phyloP scores from a whole-genome alignment of 1,140 invertebrate species.

The Drosophila jambulina region DNA sequence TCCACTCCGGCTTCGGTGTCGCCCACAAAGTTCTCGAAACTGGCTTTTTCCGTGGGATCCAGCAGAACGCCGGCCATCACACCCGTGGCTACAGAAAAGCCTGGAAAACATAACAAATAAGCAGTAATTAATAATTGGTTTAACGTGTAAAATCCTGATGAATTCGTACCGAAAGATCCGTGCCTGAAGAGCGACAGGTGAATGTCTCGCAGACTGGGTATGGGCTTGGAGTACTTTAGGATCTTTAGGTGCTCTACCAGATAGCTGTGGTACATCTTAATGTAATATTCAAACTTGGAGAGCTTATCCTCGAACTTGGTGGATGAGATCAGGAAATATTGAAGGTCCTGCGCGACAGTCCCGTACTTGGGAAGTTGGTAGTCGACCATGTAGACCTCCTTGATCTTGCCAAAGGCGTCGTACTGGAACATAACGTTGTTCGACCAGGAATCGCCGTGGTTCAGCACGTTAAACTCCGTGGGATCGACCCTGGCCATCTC shows the following conservation, averaged over 20 bases:
- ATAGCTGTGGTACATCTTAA: constrained; percentile 72
- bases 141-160: fast-evolving
- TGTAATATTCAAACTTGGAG: constrained; percentile 72
- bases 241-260: constrained; percentile 59
- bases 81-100: constrained; percentile 12
- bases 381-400: constrained; percentile 70
- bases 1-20: constrained; percentile 2
- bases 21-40: constrained; percentile 15
- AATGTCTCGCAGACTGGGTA: constrained; percentile 64
- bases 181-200: constrained; percentile 59
- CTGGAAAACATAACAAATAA: background rate
- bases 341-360: constrained; percentile 63
- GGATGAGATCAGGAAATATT: constrained; percentile 71
- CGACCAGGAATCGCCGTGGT: constrained; percentile 87
- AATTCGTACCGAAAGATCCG: constrained; percentile 6
- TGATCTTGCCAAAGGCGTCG: constrained; percentile 83
- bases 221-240: constrained; percentile 60
- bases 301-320: constrained; percentile 75
- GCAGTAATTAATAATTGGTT: background rate
- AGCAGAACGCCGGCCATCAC: constrained; percentile 16
- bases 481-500: constrained; percentile 62
- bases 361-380: constrained; percentile 73
- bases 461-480: constrained; percentile 87
- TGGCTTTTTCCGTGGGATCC: constrained; percentile 17
- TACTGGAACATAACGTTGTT: constrained; percentile 88